Conservation (phyloP, 2,888 invertebrate genomes). For the Crocallis elinguaria region DNA sequence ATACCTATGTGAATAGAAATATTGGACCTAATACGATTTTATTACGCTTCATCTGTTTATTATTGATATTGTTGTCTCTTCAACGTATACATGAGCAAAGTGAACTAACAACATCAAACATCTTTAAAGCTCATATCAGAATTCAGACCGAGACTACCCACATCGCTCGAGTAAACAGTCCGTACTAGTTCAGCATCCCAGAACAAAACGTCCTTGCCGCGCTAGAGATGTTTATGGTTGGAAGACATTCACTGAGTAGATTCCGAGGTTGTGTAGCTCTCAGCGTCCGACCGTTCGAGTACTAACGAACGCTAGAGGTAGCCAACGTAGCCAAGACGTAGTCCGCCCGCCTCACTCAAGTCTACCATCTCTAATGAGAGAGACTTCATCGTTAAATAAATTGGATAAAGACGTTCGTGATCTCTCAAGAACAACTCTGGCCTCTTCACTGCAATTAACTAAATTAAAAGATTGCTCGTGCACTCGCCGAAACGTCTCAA, state of each 20-base stretch:
- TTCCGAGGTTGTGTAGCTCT: conserved; percentile 43
- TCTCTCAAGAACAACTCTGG: conserved; percentile 82
- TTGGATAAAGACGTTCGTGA: conserved; percentile 84
- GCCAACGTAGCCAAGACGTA: conserved; percentile 61
- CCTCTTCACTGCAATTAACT: conserved; percentile 81
- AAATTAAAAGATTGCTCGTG: conserved; percentile 83
- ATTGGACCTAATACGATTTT: too few species aligned
- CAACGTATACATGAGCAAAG: not conserved
- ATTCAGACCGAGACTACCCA: conserved; percentile 14
- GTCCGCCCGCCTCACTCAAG: conserved; percentile 47
- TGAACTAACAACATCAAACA: not conserved
- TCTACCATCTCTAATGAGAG: conserved; percentile 76
- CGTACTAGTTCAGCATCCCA: conserved; percentile 27
- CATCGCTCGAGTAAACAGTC: conserved; percentile 27
- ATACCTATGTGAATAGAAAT: too few species aligned
- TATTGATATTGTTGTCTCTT: too few species aligned
- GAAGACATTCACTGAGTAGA: conserved; percentile 45
- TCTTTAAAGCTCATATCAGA: not conserved
- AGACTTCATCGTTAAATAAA: conserved; percentile 83
- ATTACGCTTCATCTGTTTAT: too few species aligned
- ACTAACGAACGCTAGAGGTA: conserved; percentile 63
- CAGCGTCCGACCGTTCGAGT: conserved; percentile 41
- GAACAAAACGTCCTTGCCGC: conserved; percentile 31
- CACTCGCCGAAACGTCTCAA: conserved; percentile 72
- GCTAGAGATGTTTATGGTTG: conserved; percentile 51